These are phyloP conservation scores for Leptogaster cylindrica DNA, from an alignment of 2,888 invertebrate species.

Conservation along the genomic window DNA sequence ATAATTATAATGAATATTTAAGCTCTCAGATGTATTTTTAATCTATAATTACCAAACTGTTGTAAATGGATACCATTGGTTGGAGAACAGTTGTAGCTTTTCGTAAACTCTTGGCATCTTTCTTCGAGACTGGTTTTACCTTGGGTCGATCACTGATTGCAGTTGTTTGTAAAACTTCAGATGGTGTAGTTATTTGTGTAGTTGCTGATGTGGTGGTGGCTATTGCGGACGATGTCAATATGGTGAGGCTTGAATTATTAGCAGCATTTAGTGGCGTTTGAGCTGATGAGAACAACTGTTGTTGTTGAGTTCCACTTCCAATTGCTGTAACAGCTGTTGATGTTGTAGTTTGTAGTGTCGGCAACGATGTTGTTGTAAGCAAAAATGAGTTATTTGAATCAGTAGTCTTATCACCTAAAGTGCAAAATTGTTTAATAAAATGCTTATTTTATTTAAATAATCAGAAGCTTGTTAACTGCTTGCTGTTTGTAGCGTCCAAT, in stretches of 20 bases:
- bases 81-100: slow-evolving; percentile 65
- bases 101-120: slow-evolving; percentile 76
- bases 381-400: slow-evolving; percentile 44
- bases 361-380: slow-evolving; percentile 42
- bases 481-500: too few relatives aligned
- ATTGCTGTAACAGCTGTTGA: slow-evolving; percentile 49
- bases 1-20: slow-evolving; percentile 13
- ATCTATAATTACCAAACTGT: slow-evolving; percentile 60
- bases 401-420: slow-evolving; percentile 40
- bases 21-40: too few relatives aligned
- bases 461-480: too few relatives aligned
- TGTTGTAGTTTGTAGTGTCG: slow-evolving; percentile 47
- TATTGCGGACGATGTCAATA: slow-evolving; percentile 39
- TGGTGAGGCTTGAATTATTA: slow-evolving; percentile 40
- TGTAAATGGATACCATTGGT: slow-evolving; percentile 62
- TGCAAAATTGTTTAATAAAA: slow-evolving; percentile 15
- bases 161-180: slow-evolving; percentile 67
- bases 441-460: too few relatives aligned
- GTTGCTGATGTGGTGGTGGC: slow-evolving; percentile 35
- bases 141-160: slow-evolving; percentile 85
- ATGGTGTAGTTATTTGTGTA: slow-evolving; percentile 60
- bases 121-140: slow-evolving; percentile 80
- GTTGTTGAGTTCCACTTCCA: slow-evolving; percentile 54
- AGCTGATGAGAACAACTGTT: slow-evolving; percentile 37
- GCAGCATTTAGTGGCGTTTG: slow-evolving; percentile 43